Evolutionary conservation across 2,888 invertebrate genomes (phyloP), one percentile per base, ranked within the genome.

Genomic region (Macrophya alboannulata): DNA sequence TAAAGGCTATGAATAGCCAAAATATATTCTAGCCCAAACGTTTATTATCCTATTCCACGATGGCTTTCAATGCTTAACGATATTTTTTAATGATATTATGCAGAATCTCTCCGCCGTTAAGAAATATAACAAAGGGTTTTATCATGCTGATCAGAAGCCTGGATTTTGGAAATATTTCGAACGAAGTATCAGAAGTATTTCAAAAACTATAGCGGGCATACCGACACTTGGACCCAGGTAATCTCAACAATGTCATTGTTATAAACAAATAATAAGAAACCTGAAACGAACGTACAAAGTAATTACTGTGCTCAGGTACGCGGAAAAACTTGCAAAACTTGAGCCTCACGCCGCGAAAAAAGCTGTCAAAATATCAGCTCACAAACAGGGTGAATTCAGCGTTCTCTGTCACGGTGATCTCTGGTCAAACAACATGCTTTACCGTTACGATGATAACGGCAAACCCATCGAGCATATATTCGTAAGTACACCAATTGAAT

Each of bases 371-470:
- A 31, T n/a, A 48, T 8, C 68, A 25, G 68, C 48, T 65, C n/a
- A n/a, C n/a, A 68, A 62, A 0, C 87, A 90, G 1, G 86, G 88
- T 10, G 90, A 92, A 17, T 92, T 93, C 85, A 90, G 89, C 71
- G 92, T 92, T 0, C 88, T 93, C 43, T 93, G 90, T 87, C 93
- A 93, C 62, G 93, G 93, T 4, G 92, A 93, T 77, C 89, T 87
- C 51, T 93, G 93, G 93, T 90, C 92, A 17, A 93, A 93, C 85
- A 93, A 93, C 77, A 92, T 93, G 92, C 79, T 93, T 17, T 93
- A 92, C 88, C 89, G 89, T n/a, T 93, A 93, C 86, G 88, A 92
- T 85, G 84, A 89, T 9, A 51, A 62, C 25, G 87, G 88, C 25
- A 89, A 90, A 71, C 91, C 90, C 0, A 85, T 87, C n/a, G 86